phyloP scores from a whole-genome alignment of 2,113 vertebrate species.

The Carollia perspicillata region DNA sequence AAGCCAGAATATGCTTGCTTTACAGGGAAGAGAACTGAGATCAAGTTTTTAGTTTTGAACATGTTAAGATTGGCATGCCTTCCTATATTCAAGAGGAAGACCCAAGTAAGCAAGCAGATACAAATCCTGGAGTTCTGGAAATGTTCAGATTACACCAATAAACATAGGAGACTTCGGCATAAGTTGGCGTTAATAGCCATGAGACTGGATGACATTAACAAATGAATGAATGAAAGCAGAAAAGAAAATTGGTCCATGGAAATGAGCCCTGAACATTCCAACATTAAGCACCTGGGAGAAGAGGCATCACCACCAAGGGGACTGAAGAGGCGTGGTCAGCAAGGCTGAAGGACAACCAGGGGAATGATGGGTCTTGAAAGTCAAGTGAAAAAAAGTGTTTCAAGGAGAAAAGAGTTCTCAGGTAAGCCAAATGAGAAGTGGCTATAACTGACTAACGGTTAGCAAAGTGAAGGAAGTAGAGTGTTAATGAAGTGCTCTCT shows the following conservation, averaged over 20 bases:
- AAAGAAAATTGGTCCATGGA: not conserved
- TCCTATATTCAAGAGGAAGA: not conserved
- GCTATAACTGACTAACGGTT: not conserved
- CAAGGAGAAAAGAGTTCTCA: not conserved
- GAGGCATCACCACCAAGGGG: not conserved
- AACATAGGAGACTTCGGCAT: not conserved
- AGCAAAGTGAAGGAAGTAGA: not conserved
- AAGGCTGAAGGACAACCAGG: not conserved
- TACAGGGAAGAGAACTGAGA: fast-evolving
- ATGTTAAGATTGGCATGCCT: not conserved
- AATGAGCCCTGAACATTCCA: not conserved
- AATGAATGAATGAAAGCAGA: not conserved
- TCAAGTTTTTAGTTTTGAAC: not conserved
- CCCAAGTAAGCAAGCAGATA: not conserved
- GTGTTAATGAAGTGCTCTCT: not conserved
- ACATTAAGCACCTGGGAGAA: not conserved
- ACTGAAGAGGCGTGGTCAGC: not conserved
- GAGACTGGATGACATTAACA: not conserved
- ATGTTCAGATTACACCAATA: not conserved
- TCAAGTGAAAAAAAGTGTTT: not conserved
- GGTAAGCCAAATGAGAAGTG: not conserved
- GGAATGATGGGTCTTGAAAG: not conserved
- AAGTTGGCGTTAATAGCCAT: not conserved
- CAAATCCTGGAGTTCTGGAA: not conserved
- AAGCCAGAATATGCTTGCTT: not conserved